A percentile compares a stretch with the other conserved stretches of the same genome.
phyloP scores from a whole-genome alignment of 2,888 invertebrate genomes.

The Ariolimax columbianus region DNA sequence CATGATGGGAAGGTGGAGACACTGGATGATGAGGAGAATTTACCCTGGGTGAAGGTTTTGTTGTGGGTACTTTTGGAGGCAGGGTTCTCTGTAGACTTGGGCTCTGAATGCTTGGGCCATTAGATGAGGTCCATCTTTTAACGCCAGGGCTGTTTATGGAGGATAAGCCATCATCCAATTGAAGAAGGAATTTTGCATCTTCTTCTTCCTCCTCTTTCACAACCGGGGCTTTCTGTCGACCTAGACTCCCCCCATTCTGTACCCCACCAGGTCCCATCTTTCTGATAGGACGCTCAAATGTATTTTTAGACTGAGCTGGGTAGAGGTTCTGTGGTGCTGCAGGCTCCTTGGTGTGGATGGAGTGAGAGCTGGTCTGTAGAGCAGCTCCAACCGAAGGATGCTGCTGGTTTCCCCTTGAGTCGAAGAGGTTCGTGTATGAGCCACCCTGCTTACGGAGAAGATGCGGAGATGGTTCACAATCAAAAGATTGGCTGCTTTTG shows the following conservation, averaged over 20 bases:
- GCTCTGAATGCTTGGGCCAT: conserved; percentile 43
- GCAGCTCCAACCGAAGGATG: conserved; percentile 61
- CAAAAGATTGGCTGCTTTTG: conserved; percentile 63
- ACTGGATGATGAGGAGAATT: conserved; percentile 31
- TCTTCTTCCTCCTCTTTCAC: conserved; percentile 67
- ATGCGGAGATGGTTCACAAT: conserved; percentile 64
- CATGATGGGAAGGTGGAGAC: conserved; percentile 28
- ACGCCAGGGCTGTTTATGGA: conserved; percentile 64
- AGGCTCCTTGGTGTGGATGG: conserved; percentile 51
- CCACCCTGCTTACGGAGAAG: conserved; percentile 64
- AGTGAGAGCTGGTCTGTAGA: conserved; percentile 52
- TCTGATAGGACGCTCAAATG: conserved; percentile 38
- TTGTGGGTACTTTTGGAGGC: conserved; percentile 37
- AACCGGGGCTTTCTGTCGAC: conserved; percentile 55
- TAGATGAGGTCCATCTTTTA: conserved; percentile 54
- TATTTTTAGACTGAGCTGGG: conserved; percentile 54
- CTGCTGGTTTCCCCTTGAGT: conserved; percentile 58
- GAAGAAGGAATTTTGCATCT: conserved; percentile 53
- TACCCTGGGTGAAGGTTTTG: conserved; percentile 38
- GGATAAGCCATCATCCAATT: conserved; percentile 54
- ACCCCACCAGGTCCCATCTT: conserved; percentile 26
- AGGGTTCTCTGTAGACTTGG: conserved; percentile 25
- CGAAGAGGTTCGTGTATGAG: conserved; percentile 75
- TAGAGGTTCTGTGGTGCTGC: conserved; percentile 50
- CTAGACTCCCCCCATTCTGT: conserved; percentile 47